Conservation (phyloP, 1,140 invertebrate genomes). For the Harlomillsia oculata region DNA sequence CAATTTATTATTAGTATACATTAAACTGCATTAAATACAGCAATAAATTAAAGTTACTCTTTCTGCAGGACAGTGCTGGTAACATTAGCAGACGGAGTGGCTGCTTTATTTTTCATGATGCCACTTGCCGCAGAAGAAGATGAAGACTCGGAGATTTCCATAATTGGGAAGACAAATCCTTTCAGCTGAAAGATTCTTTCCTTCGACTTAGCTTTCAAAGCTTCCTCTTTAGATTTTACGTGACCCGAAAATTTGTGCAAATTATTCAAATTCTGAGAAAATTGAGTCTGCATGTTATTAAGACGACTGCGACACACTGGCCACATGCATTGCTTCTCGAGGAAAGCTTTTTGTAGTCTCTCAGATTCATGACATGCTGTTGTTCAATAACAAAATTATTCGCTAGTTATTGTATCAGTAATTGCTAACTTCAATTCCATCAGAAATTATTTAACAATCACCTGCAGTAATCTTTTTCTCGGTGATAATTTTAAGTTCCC, state of each 20-base stretch:
- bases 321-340: constrained; percentile 14
- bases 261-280: constrained; percentile 16
- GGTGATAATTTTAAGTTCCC: constrained; percentile 53
- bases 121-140: not conserved
- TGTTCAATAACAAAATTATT: constrained; percentile 10
- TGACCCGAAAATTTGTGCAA: constrained; percentile 6
- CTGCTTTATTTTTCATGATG: not conserved
- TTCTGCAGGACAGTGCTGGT: no score
- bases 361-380: constrained; percentile 7
- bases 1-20: constrained; percentile 8
- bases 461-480: constrained; percentile 49
- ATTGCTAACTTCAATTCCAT: constrained; percentile 18
- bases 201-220: constrained; percentile 23
- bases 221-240: constrained; percentile 9
- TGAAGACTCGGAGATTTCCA: constrained; percentile 8
- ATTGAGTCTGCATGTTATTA: constrained; percentile 25
- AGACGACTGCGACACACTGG: constrained; percentile 29
- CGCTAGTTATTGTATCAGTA: constrained; percentile 18
- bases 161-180: constrained; percentile 31
- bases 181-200: constrained; percentile 27
- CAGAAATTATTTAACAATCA: constrained; percentile 37
- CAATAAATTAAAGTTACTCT: no score
- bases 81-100: constrained; percentile 5
- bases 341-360: constrained; percentile 12
- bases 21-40: no score